Conservation (phyloP, 2,888 invertebrate species). For the Pegoplata infirma region DNA sequence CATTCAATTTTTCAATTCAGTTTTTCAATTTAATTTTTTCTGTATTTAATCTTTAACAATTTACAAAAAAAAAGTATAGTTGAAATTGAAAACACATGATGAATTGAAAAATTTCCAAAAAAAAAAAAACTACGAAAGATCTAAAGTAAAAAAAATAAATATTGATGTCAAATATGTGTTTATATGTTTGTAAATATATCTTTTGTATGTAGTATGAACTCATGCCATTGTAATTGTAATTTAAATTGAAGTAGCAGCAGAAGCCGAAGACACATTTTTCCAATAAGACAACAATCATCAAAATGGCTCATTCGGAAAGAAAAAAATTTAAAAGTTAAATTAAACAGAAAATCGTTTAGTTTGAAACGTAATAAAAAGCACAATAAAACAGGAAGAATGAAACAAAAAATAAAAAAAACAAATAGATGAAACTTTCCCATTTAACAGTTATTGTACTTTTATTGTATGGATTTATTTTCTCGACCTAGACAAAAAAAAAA, state of each 20-base stretch:
- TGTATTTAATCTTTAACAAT: too few species aligned
- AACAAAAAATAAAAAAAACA: not conserved
- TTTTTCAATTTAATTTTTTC: too few species aligned
- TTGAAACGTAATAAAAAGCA: slow-evolving; percentile 41
- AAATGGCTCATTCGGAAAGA: slow-evolving; percentile 31
- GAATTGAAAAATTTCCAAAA: not conserved
- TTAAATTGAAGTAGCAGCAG: slow-evolving; percentile 13
- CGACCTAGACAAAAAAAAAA: not conserved
- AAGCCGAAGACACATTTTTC: slow-evolving; percentile 26
- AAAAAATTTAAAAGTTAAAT: slow-evolving; percentile 54
- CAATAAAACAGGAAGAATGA: not conserved
- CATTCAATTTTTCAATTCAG: too few species aligned
- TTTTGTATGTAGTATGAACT: not conserved
- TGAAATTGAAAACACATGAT: slow-evolving; percentile 1
- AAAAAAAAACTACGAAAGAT: slow-evolving; percentile 10
- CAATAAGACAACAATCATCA: slow-evolving; percentile 48
- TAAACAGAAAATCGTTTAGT: slow-evolving; percentile 62
- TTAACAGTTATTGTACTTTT: slow-evolving; percentile 22
- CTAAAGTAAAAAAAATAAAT: too few species aligned
- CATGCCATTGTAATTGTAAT: not conserved
- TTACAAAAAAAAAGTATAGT: too few species aligned
- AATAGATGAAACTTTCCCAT: not conserved
- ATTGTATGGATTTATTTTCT: slow-evolving; percentile 16
- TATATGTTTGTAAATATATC: not conserved
- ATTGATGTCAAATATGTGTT: slow-evolving; percentile 9